These are phyloP conservation scores for Drosophila jambulina DNA, from an alignment of 1,140 invertebrate species.

Conservation along the genomic window DNA sequence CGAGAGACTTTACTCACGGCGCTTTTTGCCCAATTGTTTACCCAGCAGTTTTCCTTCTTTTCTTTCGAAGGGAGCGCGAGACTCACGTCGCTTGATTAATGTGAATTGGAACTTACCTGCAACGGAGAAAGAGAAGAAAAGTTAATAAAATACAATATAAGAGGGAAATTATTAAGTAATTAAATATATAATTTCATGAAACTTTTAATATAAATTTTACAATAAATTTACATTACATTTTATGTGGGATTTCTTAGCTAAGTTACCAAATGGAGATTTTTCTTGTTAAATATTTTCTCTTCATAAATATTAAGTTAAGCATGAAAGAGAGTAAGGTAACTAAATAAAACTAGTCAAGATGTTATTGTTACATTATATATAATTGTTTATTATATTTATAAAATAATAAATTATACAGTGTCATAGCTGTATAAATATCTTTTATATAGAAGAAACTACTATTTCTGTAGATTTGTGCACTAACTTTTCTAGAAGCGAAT, in stretches of 20 bases:
- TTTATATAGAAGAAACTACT: too few relatives aligned
- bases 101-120: conserved; percentile 63
- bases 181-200: neutral
- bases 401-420: too few relatives aligned
- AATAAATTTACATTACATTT: too few relatives aligned
- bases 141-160: conserved; percentile 26
- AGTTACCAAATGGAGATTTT: neutral
- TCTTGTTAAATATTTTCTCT: neutral
- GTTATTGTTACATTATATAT: too few relatives aligned
- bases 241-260: too few relatives aligned
- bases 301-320: too few relatives aligned
- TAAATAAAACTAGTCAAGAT: too few relatives aligned
- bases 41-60: conserved; percentile 5
- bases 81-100: conserved; percentile 73
- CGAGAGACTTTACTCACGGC: conserved; percentile 23
- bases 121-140: conserved; percentile 36
- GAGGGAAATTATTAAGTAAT: neutral
- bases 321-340: too few relatives aligned
- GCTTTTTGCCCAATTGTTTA: conserved; percentile 39
- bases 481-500: too few relatives aligned
- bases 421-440: neutral
- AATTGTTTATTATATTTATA: neutral
- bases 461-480: too few relatives aligned
- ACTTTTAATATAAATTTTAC: too few relatives aligned
- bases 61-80: neutral